A percentile compares a stretch with the other conserved stretches of the same genome.
phyloP scores from a whole-genome alignment of 2,113 vertebrate genomes.

The Cyanistes caeruleus region DNA sequence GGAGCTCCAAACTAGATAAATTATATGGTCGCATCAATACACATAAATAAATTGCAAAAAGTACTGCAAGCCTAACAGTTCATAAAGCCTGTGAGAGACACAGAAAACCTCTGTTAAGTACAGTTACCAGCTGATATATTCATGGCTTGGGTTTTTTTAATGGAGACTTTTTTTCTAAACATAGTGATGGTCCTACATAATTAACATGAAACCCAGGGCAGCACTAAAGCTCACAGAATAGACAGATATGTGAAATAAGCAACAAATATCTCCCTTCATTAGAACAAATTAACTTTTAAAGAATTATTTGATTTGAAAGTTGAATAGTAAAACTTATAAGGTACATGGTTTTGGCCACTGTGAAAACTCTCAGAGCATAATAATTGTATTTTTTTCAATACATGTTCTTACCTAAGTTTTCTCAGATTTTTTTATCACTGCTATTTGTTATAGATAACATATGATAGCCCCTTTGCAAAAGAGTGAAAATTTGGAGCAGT shows the following conservation, averaged over 20 bases:
- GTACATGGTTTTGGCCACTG: background rate
- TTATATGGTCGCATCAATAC: rapidly evolving
- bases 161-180: background rate
- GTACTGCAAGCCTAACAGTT: background rate
- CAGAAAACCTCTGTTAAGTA: background rate
- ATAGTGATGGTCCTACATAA: background rate
- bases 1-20: background rate
- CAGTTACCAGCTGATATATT: background rate
- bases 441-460: background rate
- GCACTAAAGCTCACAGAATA: background rate
- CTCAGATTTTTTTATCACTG: background rate
- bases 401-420: background rate
- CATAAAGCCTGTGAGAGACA: background rate
- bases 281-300: background rate
- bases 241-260: background rate
- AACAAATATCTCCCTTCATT: background rate
- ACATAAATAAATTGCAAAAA: background rate
- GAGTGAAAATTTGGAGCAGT: background rate
- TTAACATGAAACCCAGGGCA: background rate
- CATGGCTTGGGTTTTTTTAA: background rate
- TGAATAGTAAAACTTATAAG: background rate
- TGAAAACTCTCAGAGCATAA: background rate
- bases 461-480: background rate
- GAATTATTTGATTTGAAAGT: background rate
- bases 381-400: background rate